Evolutionary conservation across 2,888 invertebrate genomes (phyloP).

Genomic region (Nemurella pictetii): DNA sequence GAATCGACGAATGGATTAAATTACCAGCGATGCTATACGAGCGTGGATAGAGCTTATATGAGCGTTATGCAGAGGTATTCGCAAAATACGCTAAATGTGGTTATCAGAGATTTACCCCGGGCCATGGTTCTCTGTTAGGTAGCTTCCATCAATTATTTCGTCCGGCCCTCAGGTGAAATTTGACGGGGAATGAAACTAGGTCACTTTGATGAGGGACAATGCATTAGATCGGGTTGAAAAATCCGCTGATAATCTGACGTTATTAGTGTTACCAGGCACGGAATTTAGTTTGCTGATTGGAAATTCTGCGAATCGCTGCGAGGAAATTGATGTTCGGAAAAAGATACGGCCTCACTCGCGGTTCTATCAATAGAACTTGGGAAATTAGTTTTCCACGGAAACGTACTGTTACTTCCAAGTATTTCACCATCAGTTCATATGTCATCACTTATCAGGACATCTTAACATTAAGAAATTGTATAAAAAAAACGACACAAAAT

Average conservation of each 20-base stretch:
- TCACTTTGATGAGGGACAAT: neutral
- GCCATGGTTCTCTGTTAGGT: neutral
- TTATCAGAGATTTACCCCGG: neutral
- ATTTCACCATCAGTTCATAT: neutral
- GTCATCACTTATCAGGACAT: too few species aligned
- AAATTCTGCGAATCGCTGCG: neutral
- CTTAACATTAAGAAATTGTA: too few species aligned
- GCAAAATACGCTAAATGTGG: neutral
- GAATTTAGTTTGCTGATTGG: neutral
- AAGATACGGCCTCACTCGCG: neutral
- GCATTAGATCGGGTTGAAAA: neutral
- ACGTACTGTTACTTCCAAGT: neutral
- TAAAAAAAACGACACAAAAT: too few species aligned
- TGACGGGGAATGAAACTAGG: neutral
- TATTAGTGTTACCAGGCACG: neutral
- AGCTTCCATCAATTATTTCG: neutral
- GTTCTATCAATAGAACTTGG: neutral
- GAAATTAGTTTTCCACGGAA: neutral
- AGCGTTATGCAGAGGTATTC: neutral
- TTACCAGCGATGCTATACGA: too few species aligned
- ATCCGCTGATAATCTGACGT: neutral
- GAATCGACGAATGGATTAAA: neutral
- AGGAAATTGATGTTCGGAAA: neutral
- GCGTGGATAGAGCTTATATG: too few species aligned
- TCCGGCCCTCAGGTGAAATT: neutral